Base-by-base conservation (phyloP, 2,888 invertebrate genomes). In the Aphidius colemani region DNA sequence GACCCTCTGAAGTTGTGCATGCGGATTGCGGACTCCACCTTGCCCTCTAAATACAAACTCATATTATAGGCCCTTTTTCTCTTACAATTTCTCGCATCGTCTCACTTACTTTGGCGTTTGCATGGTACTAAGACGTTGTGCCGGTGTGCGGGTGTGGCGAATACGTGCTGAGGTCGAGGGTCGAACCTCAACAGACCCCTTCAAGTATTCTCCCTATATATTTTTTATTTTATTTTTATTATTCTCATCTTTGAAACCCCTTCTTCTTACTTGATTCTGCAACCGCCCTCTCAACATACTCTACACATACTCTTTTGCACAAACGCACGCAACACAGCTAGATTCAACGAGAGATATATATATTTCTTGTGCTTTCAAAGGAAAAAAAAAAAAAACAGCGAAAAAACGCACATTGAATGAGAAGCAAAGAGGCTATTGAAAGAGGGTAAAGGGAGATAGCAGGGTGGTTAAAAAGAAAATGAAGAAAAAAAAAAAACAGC, bases 151-250 rank as follows among this genome's bases (percentile, higher is more conserved):
- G 81, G 81, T 81, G 81, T 81, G 81, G 81, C 80, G 77, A 81
- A 80, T 81, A 81, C 81, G 80, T 80, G 80, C 80, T 75, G 79
- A 75, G 81, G 81, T 81, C 81, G 76, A 71, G 73, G 80, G 80
- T 81, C 80, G 79, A 73, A 74, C 73, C 76, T 71, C 75, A 74
- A 72, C 61, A 61, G 67, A 64, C 68, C 71, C 68, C 66, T 64
- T 55, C 63, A 53, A 48, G 60, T 63, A 45, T 46, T 57, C 57
- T 57, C 46, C 57, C 46, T 57, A 39, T 30, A 46, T 57, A 39
- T 30, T 30, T 30, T 30, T 30, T 30, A 30, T 30, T 30, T 30
- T 30, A 30, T 30, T 30, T 30, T 30, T 30, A 30, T 30, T 30
- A 30, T 30, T 30, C 3, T 30, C 30, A 30, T 30, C 30, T 30